Base-by-base conservation (phyloP, 2,797 vertebrate species). In the Corythornis leucogaster region DNA sequence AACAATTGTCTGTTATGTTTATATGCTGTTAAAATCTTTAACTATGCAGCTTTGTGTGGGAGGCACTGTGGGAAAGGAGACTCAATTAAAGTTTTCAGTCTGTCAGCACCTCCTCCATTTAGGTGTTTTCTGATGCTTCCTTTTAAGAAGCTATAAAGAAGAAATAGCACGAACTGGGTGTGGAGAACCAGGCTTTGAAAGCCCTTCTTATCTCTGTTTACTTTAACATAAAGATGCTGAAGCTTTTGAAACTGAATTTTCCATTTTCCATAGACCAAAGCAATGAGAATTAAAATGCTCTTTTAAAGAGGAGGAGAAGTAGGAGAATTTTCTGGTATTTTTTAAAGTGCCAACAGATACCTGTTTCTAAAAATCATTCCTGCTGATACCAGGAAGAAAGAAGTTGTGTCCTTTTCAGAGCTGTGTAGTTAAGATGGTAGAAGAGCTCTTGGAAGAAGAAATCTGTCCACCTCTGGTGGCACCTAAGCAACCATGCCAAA, bases 81-180 rank as follows among this genome's bases (percentile, higher is more conserved):
- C 63, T 92, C 86, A 90, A 50, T 95, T 94, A 85, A 89, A 85
- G 82, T 96, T 85, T 94, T 92, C 80, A 92, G 89, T 80, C 87
- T 96, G 80, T 90, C 93, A 96, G 80, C 85, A 85, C 91, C 83
- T 93, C 87, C 75, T 94, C 93, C 85, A 89, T 91, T 82, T 92
- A 92, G 76, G 94, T 88, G 79, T 83, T 90, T 90, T 92, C 93
- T 87, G 38, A 89, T 97, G 67, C 63, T 95, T 73, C 73, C 50
- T 95, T 89, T 87, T 70, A 71, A 85, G 93, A 75, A 43, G 67
- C 54, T 68, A 33, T 51, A 75, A 80, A 82, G 78, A 90, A 90
- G 88, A 85, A 93, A 78, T 43, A 92, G 46, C 91, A 88, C 0
- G 0, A 85, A 71, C 80, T 82, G 91, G 38, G 61, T 62, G 75